A percentile compares a stretch with the other conserved stretches of the same genome.
Evolutionary conservation across 1,140 invertebrate genomes (phyloP).

Genomic region (Drosophila parabipectinata): DNA sequence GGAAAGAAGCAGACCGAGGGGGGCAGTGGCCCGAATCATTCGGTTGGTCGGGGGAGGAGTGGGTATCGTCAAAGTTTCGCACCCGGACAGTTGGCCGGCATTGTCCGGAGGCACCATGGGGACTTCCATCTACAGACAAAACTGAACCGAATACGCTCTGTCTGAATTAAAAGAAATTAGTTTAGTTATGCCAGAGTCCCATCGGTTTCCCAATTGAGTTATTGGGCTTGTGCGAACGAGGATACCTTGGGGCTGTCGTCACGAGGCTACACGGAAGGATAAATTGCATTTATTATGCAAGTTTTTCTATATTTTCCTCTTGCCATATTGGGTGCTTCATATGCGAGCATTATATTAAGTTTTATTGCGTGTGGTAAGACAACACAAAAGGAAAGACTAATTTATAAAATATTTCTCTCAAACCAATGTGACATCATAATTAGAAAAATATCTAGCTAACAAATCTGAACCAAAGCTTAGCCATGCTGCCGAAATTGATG

Average conservation of each 20-base stretch:
- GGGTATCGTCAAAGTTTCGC: constrained; percentile 28
- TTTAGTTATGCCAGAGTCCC: constrained; percentile 49
- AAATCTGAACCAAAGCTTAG: too few species aligned
- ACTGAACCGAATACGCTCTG: constrained; percentile 7
- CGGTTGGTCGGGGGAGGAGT: too few species aligned
- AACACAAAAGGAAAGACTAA: neutral
- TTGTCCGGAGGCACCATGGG: constrained; percentile 8
- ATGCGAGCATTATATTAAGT: neutral
- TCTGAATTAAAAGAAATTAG: constrained; percentile 53
- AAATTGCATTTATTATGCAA: constrained; percentile 43
- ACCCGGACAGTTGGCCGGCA: constrained; percentile 33
- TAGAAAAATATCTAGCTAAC: too few species aligned
- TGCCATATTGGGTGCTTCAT: constrained; percentile 8
- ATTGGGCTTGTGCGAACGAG: constrained; percentile 14
- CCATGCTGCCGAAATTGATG: constrained; percentile 21
- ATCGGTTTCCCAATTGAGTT: constrained; percentile 16
- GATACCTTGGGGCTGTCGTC: constrained; percentile 1
- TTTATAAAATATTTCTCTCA: too few species aligned
- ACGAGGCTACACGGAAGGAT: constrained; percentile 6
- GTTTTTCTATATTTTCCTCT: constrained; percentile 6
- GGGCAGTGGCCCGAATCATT: neutral
- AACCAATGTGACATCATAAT: too few species aligned
- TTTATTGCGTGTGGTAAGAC: constrained; percentile 12
- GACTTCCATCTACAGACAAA: neutral
- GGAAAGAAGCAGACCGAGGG: neutral